Conservation (phyloP, 2,113 vertebrate genomes). For the Psettodes erumei region DNA sequence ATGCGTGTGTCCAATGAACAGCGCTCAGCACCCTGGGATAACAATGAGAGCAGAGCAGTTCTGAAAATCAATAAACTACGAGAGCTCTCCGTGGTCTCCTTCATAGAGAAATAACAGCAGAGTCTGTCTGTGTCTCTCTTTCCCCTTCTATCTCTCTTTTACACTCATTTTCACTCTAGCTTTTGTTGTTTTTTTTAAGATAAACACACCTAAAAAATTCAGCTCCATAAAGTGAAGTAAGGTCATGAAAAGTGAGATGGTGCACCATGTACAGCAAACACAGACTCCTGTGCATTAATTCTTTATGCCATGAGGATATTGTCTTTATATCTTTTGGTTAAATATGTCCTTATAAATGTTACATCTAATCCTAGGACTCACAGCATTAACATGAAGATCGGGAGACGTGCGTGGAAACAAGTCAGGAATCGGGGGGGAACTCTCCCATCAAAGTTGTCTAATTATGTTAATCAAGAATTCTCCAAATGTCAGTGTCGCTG, state of each 20-base stretch:
- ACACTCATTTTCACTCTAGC: constrained; percentile 14
- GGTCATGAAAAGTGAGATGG: constrained; percentile 6
- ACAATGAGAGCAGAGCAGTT: constrained; percentile 70
- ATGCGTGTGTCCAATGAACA: constrained; percentile 70
- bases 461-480: constrained; percentile 86
- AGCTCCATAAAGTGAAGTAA: background rate
- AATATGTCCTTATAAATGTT: constrained; percentile 81
- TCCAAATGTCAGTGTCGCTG: constrained; percentile 82
- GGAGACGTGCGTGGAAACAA: constrained; percentile 76
- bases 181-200: constrained; percentile 33
- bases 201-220: constrained; percentile 1
- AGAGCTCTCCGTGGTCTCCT: constrained; percentile 66
- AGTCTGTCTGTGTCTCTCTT: constrained; percentile 58
- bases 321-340: constrained; percentile 58
- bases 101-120: constrained; percentile 71
- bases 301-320: constrained; percentile 16
- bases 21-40: constrained; percentile 72
- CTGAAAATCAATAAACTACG: constrained; percentile 79
- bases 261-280: constrained; percentile 46
- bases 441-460: constrained; percentile 85
- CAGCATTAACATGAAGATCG: constrained; percentile 71
- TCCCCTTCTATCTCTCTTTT: constrained; percentile 25
- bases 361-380: constrained; percentile 76
- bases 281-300: constrained; percentile 30
- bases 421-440: constrained; percentile 70